Base-by-base conservation (phyloP, 2,113 vertebrate genomes). In the Porphyrio hochstetteri region DNA sequence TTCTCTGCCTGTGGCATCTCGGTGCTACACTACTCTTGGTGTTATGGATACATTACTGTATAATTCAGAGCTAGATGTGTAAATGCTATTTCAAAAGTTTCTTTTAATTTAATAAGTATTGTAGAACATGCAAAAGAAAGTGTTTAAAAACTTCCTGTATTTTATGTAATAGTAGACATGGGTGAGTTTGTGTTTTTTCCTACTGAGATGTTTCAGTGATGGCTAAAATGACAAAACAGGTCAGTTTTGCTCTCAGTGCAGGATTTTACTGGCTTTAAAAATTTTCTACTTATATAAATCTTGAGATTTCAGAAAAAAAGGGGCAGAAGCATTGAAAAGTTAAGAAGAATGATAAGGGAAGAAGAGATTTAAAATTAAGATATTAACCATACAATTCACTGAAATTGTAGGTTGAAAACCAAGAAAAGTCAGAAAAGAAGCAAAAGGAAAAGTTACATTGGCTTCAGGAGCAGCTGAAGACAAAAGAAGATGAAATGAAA, bases 401-500 rank as follows among this genome's bases (percentile, higher is more conserved):
- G 56, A 79, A 92, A 93, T 48, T 65, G 27, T 77, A 99, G 99
- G 96, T 97, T 70, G 96, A 72, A 92, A 98, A 97, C 53, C 98
- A 98, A 88, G 98, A 98, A 94, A 97, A 95, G 24, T 96, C 96
- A 40, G 94, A 98, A 92, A 93, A 87, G 75, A 96, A 97, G 13
- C 98, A 98, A 97, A 98, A 98, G 83, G 90, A 97, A 68, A 97
- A 97, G 81, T 75, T 98, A 70, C 90, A 4, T 82, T 97, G 98
- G 92, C 98, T 98, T 92, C 98, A 98, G 93, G 92, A 97, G 85
- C 98, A 98, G 89, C 95, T 99, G 95, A 98, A 96, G 95, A 92
- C 80, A 82, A 98, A 98, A 97, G 98, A 98, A 50, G 97, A 98
- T 46, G 98, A 98, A 82, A 97, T 98, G 95, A 98, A 97, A 91